Base-by-base conservation (phyloP, 2,113 vertebrate genomes). In the Corydoras sp. region DNA sequence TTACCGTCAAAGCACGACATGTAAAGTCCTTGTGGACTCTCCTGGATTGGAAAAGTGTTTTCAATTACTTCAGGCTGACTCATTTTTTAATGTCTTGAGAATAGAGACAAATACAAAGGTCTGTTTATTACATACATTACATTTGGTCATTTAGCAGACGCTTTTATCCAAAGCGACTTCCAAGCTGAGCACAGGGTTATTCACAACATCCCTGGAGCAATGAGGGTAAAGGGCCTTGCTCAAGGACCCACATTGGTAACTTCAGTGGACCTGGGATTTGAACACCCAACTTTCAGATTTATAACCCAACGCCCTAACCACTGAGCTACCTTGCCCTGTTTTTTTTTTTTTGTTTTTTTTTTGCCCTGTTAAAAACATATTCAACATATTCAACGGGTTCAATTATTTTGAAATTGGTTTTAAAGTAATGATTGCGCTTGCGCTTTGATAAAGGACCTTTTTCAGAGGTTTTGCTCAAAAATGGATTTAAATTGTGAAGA, bases 91-190 rank as follows among this genome's bases (percentile, higher is more conserved):
- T 43, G 4, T 43, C 15, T 55, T 59, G 13, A 70, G 35, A 64
- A 63, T 10, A 51, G 53, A 62, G 55, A 76, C 68, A 76, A 71
- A 66, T 59, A 71, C 63, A 70, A 71, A 65, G 48, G 63, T 32
- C n/a, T 64, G 63, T n/a, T 66, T 66, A 24, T 24, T n/a, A n/a
- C n/a, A n/a, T n/a, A n/a, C 51, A 58, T 29, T 50, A n/a, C 62
- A 35, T 68, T 64, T 65, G n/a, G n/a, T n/a, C n/a, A n/a, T n/a
- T n/a, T n/a, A n/a, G n/a, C n/a, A n/a, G n/a, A n/a, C n/a, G n/a
- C n/a, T n/a, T n/a, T n/a, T n/a, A n/a, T n/a, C n/a, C n/a, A n/a
- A n/a, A n/a, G n/a, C n/a, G n/a, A n/a, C n/a, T n/a, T n/a, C n/a
- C n/a, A n/a, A n/a, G n/a, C n/a, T n/a, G n/a, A n/a, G n/a, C n/a